A percentile compares a stretch with the other conserved stretches of the same genome.
These are phyloP conservation scores for Rambutsinella grinnellia DNA, from an alignment of 2,888 invertebrate species.

Conservation along the genomic window DNA sequence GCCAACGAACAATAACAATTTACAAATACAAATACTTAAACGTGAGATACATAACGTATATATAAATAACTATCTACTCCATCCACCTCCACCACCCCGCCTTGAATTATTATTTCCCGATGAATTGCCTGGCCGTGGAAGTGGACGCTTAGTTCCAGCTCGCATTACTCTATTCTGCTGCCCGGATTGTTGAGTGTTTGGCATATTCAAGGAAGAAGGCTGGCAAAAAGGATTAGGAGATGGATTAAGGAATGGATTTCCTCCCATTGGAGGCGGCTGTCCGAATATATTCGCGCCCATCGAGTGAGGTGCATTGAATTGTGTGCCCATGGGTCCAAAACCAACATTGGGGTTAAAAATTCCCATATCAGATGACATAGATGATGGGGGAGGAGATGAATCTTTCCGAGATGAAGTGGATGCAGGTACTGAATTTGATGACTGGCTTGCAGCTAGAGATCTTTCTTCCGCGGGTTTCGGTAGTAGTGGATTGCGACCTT, in stretches of 20 bases:
- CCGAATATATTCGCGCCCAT: conserved; percentile 28
- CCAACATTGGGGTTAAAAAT: conserved; percentile 65
- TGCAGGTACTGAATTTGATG: conserved; percentile 29
- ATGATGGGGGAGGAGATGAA: conserved; percentile 17
- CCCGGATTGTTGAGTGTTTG: conserved; percentile 33
- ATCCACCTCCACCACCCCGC: conserved; percentile 30
- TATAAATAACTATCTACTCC: conserved; percentile 33
- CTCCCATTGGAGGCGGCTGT: conserved; percentile 40
- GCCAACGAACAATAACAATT: too few species aligned
- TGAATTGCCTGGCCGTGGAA: conserved; percentile 15
- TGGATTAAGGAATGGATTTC: conserved; percentile 60
- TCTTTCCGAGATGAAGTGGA: conserved; percentile 11
- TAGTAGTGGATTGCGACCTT: conserved; percentile 61
- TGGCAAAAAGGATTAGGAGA: conserved; percentile 63
- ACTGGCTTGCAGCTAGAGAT: conserved; percentile 13
- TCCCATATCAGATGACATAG: conserved; percentile 33
- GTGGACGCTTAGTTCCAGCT: conserved; percentile 28
- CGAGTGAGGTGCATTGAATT: conserved; percentile 30
- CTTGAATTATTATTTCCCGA: conserved; percentile 19
- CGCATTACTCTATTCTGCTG: conserved; percentile 22
- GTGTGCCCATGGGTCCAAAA: conserved; percentile 59
- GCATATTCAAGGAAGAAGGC: conserved; percentile 49
- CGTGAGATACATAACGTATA: too few species aligned
- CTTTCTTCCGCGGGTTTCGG: conserved; percentile 55
- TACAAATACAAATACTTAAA: too few species aligned